Conservation (phyloP, 2,888 invertebrate species). For the Marronus borbonicus region DNA sequence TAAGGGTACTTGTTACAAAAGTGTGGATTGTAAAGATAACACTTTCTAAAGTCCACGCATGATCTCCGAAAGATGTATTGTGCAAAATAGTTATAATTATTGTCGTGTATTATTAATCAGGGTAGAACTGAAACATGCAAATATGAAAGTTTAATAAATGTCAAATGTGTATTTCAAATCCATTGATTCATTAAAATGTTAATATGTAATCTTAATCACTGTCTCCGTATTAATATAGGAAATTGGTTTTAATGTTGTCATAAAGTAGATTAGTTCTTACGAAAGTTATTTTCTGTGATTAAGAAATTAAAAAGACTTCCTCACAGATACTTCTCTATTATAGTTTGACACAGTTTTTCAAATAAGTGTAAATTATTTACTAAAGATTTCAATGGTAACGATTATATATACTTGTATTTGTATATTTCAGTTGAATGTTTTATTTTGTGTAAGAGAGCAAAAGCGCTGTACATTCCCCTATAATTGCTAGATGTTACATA, state of each 20-base stretch:
- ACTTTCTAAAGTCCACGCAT: conserved; percentile 32
- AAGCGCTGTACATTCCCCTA: conserved; percentile 19
- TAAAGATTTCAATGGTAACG: too few species aligned
- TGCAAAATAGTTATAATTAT: conserved; percentile 41
- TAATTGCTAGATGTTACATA: neutral
- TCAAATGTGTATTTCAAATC: conserved; percentile 2
- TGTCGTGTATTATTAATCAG: conserved; percentile 35
- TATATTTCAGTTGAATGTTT: conserved; percentile 25
- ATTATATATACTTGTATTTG: conserved; percentile 22
- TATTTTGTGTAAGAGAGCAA: neutral
- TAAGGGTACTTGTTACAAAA: conserved; percentile 34
- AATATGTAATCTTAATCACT: neutral
- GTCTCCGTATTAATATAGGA: neutral
- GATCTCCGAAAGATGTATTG: conserved; percentile 43
- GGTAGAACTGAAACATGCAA: conserved; percentile 38
- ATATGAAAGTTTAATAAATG: conserved; percentile 17
- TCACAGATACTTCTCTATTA: conserved; percentile 11
- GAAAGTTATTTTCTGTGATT: conserved; percentile 12
- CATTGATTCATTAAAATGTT: neutral
- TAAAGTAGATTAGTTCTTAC: neutral
- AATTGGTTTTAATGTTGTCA: neutral
- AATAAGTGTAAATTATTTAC: neutral
- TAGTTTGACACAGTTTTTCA: neutral
- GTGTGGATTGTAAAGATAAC: conserved; percentile 25
- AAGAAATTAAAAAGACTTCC: conserved; percentile 28